phyloP scores from a whole-genome alignment of 2,797 vertebrate genomes.

The Dallia pectoralis region DNA sequence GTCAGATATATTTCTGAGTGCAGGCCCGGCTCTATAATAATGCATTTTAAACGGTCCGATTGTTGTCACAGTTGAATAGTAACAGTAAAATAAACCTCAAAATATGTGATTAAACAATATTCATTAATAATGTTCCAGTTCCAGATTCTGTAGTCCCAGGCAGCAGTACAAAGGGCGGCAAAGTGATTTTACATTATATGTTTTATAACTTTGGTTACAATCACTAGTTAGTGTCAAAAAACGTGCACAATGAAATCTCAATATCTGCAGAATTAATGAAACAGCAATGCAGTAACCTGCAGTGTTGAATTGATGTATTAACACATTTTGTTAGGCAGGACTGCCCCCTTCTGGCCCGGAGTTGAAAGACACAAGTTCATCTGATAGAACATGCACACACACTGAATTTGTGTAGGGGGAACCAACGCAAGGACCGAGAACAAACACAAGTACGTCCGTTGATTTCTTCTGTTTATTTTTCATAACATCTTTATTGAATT shows the following conservation, averaged over 20 bases:
- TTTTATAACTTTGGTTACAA: too few species aligned
- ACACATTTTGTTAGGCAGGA: neutral
- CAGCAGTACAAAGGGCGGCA: too few species aligned
- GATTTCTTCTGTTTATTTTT: conserved; percentile 61
- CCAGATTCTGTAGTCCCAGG: too few species aligned
- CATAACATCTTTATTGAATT: conserved; percentile 81
- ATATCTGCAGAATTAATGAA: neutral
- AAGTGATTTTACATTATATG: too few species aligned
- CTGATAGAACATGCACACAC: neutral
- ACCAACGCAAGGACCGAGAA: neutral
- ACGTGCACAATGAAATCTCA: neutral
- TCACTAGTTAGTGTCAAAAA: neutral
- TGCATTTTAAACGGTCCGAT: neutral
- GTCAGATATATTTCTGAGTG: neutral
- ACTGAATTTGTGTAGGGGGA: neutral
- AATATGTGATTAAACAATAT: too few species aligned
- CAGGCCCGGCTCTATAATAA: neutral
- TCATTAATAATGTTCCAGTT: too few species aligned
- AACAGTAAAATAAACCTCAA: too few species aligned
- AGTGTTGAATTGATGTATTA: neutral
- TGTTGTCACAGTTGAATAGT: neutral
- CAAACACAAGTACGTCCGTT: conserved; percentile 2
- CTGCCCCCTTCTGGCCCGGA: neutral
- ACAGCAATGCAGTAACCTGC: neutral
- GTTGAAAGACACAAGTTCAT: neutral